Base-by-base conservation (phyloP, 2,797 vertebrate genomes). In the Poliocrania exsul region DNA sequence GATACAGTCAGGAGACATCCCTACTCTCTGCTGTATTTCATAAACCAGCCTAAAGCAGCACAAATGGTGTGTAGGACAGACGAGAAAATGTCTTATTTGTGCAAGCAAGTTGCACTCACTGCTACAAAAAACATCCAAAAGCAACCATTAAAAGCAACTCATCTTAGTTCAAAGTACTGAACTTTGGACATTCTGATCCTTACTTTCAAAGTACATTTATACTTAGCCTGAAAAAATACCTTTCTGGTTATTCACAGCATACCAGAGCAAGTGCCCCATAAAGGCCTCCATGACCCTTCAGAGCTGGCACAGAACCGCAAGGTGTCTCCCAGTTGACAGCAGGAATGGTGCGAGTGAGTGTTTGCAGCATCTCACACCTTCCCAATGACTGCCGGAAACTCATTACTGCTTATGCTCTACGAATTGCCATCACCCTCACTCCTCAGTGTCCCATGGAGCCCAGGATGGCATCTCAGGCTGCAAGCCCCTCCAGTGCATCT, bases 221-320 rank as follows among this genome's bases (percentile, higher is more conserved):
- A 53, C 83, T 87, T 90, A 82, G 72, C 67, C 35, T 5, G 2
- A 42, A 33, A 79, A 90, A 97, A 94, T 82, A 94, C 49, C 47
- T 73, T 86, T 79, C 70, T 79, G 58, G 77, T 91, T 93, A 78
- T 86, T 92, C 89, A 93, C 23, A 90, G 75, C 87, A 92, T 81
- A 88, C 85, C 70, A 85, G 53, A 85, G 77, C 75, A 93, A 53
- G 17, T 64, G 84, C 53, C 87, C 46, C 87, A 71, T 20, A 74
- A 94, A 86, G 72, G 42, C 38, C 57, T 83, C 40, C 10, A 5
- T 73, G 71, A 82, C 53, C 26, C 60, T 71, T 60, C 40, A 46
- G 29, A 71, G 23, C 7, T 24, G 38, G 50, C 12, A 2, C 60
- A 53, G 40, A 81, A 50, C 46, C 60, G 4, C 2, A 35, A 40